phyloP scores from a whole-genome alignment of 37 sponge, comb jelly and placozoan genomes.

The Aplysina aerophoba region DNA sequence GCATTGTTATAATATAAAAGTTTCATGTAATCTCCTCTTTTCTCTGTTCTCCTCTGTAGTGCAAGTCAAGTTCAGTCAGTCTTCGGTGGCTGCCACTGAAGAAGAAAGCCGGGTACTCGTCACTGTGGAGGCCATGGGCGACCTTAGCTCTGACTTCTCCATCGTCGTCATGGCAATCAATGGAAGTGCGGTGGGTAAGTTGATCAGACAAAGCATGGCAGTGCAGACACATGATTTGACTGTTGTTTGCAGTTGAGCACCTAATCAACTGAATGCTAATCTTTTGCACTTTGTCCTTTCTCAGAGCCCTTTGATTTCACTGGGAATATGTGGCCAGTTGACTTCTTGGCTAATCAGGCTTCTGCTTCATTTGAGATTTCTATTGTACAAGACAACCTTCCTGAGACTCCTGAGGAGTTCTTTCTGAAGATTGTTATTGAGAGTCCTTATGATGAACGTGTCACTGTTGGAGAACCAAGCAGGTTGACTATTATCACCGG shows the following conservation, averaged over 20 bases:
- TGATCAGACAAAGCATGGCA: too few species aligned
- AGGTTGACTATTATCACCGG: not conserved
- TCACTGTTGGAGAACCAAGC: not conserved
- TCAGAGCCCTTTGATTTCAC: slow-evolving; percentile 11
- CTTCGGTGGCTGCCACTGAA: not conserved
- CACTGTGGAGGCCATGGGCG: slow-evolving; percentile 9
- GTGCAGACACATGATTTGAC: too few species aligned
- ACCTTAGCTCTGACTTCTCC: slow-evolving; percentile 9
- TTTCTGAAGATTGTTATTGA: slow-evolving; percentile 7
- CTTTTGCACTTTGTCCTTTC: not conserved
- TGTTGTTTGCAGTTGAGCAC: not conserved
- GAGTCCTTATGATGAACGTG: not conserved
- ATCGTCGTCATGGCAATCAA: slow-evolving; percentile 25
- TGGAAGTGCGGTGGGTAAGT: slow-evolving; percentile 6
- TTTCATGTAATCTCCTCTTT: too few species aligned
- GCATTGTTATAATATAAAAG: too few species aligned
- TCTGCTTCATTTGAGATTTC: not conserved
- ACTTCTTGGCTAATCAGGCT: not conserved
- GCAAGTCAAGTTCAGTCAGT: not conserved
- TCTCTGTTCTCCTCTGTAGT: not conserved
- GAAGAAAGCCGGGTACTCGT: not conserved
- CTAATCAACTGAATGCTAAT: not conserved
- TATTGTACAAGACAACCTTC: not conserved
- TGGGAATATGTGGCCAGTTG: slow-evolving; percentile 10
- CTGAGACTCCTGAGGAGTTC: not conserved